Conservation (phyloP, 2,888 invertebrate species). For the Pocota personata region DNA sequence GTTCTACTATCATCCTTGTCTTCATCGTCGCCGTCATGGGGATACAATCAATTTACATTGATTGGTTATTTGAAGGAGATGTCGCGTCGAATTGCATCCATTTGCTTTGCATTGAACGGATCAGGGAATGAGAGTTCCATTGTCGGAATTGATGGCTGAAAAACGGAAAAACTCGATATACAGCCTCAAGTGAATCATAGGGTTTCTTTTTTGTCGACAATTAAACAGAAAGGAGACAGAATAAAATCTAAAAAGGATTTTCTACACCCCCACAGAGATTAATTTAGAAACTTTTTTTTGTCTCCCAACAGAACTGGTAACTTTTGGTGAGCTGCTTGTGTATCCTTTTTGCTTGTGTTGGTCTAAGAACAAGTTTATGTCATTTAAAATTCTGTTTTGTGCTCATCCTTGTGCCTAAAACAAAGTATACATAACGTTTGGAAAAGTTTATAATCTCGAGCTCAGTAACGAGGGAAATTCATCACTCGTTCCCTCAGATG, state of each 20-base stretch:
- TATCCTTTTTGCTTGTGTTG: neutral
- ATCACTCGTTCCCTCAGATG: slow-evolving; percentile 14
- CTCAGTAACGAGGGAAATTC: slow-evolving; percentile 19
- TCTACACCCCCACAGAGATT: neutral
- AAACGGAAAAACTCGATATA: neutral
- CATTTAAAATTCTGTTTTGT: slow-evolving; percentile 31
- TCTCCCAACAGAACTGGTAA: neutral
- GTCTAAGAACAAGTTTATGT: neutral
- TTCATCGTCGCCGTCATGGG: neutral
- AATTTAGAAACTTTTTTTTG: neutral
- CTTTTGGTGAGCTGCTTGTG: neutral
- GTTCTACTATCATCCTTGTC: neutral
- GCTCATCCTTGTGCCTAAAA: slow-evolving; percentile 8
- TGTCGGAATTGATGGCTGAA: too few relatives aligned
- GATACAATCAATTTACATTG: slow-evolving; percentile 36
- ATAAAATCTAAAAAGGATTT: neutral
- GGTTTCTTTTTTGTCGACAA: neutral
- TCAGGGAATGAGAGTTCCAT: neutral
- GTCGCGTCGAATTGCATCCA: slow-evolving; percentile 11
- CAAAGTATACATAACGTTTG: slow-evolving; percentile 24
- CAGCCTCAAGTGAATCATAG: neutral
- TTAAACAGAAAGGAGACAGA: neutral
- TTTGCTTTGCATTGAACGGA: neutral
- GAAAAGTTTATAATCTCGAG: slow-evolving; percentile 32
- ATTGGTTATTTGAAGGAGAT: slow-evolving; percentile 26